Percentiles rank a stretch among this genome's conserved stretches.
Evolutionary conservation across 2,797 vertebrate genomes (phyloP).

Genomic region (Poeciliopsis turneri): DNA sequence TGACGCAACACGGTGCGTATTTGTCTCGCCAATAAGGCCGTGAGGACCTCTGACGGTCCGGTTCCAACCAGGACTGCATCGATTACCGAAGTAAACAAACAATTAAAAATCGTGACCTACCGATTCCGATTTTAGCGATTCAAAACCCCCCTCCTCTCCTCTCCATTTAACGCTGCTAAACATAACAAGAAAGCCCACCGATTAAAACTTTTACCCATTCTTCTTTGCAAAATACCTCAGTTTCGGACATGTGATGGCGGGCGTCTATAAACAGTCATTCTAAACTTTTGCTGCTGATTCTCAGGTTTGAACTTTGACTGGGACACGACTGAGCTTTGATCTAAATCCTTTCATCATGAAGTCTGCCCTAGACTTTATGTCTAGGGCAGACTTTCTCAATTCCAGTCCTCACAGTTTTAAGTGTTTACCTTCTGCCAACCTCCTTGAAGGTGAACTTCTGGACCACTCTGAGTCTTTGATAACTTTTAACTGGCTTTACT

Average conservation of each 20-base stretch:
- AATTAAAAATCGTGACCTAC: no score
- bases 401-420: no score
- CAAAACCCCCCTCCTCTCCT: no score
- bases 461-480: not conserved
- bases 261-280: not conserved
- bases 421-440: not conserved
- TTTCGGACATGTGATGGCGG: no score
- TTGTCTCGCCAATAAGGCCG: not conserved
- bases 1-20: conserved; percentile 63
- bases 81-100: no score
- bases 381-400: no score
- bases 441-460: not conserved
- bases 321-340: not conserved
- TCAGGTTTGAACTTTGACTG: not conserved
- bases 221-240: not conserved
- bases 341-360: no score
- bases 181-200: not conserved
- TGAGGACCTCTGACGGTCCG: conserved; percentile 3
- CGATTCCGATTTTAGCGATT: no score
- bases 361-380: no score
- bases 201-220: not conserved
- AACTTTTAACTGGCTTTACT: not conserved
- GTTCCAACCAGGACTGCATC: not conserved
- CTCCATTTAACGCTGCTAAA: no score
- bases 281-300: not conserved